A percentile compares a stretch with the other conserved stretches of the same genome.
phyloP scores from a whole-genome alignment of 2,888 invertebrate genomes.

The Phaedon cochleariae region DNA sequence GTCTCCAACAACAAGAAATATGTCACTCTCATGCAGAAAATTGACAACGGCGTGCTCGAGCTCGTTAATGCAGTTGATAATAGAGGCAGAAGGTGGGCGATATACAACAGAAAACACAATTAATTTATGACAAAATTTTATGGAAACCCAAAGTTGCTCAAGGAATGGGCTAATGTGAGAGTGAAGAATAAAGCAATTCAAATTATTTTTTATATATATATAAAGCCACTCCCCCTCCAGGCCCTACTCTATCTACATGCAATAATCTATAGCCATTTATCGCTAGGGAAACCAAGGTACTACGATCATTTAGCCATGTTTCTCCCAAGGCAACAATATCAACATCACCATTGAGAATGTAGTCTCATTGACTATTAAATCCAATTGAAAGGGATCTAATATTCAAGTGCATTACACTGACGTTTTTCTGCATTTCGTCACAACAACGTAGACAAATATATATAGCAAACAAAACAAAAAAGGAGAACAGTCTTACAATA shows the following conservation, averaged over 20 bases:
- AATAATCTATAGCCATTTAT: neutral
- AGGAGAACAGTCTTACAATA: too few relatives aligned
- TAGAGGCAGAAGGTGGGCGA: constrained; percentile 3
- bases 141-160: neutral
- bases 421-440: neutral
- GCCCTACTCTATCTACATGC: neutral
- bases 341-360: neutral
- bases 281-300: neutral
- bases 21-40: neutral
- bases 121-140: neutral
- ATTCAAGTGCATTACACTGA: constrained; percentile 1
- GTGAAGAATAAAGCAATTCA: neutral
- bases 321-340: neutral
- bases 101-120: neutral
- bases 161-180: neutral
- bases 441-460: too few relatives aligned
- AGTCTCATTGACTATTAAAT: neutral
- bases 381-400: neutral
- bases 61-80: too few relatives aligned
- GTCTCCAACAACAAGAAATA: neutral
- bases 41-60: too few relatives aligned
- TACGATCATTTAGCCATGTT: neutral
- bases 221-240: neutral
- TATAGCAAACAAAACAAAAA: too few relatives aligned
- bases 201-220: neutral